phyloP scores from a whole-genome alignment of 2,888 invertebrate genomes.

The Lordiphosa fenestrarum region DNA sequence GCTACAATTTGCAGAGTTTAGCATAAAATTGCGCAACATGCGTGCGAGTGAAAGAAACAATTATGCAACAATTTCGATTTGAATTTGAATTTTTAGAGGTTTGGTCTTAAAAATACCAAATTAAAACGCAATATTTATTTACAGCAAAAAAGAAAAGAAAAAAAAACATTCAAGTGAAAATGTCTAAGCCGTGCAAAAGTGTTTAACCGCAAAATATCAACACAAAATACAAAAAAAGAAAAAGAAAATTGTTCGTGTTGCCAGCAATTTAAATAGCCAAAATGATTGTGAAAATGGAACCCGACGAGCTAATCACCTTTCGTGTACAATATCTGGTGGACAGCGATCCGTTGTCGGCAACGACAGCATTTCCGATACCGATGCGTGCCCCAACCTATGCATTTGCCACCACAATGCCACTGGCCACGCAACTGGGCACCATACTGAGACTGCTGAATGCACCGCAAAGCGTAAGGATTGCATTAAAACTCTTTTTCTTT shows the following conservation, averaged over 20 bases:
- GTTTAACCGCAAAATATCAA: conserved; percentile 12
- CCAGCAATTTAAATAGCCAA: conserved; percentile 42
- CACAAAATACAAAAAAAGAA: conserved; percentile 12
- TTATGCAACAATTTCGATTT: conserved; percentile 54
- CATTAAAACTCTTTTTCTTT: neutral
- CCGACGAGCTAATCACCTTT: conserved; percentile 87
- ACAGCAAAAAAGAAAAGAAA: neutral
- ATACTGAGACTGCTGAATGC: conserved; percentile 95
- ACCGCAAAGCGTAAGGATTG: conserved; percentile 93
- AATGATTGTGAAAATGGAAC: conserved; percentile 82
- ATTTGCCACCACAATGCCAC: conserved; percentile 94
- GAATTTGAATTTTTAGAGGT: conserved; percentile 20
- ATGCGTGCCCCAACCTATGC: conserved; percentile 94
- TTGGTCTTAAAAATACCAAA: conserved; percentile 38
- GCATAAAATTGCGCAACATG: conserved; percentile 71
- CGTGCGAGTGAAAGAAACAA: conserved; percentile 45
- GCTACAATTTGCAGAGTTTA: conserved; percentile 65
- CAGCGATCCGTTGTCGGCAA: conserved; percentile 96
- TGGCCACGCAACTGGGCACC: conserved; percentile 96
- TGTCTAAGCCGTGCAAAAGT: conserved; percentile 22
- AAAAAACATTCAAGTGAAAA: conserved; percentile 37
- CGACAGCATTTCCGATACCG: conserved; percentile 94
- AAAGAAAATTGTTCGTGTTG: conserved; percentile 18
- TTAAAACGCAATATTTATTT: conserved; percentile 46
- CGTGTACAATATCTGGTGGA: conserved; percentile 98